A percentile compares a stretch with the other conserved stretches of the same genome.
Evolutionary conservation across 1,140 invertebrate species (phyloP).

Genomic region (Epicauta chinensis): DNA sequence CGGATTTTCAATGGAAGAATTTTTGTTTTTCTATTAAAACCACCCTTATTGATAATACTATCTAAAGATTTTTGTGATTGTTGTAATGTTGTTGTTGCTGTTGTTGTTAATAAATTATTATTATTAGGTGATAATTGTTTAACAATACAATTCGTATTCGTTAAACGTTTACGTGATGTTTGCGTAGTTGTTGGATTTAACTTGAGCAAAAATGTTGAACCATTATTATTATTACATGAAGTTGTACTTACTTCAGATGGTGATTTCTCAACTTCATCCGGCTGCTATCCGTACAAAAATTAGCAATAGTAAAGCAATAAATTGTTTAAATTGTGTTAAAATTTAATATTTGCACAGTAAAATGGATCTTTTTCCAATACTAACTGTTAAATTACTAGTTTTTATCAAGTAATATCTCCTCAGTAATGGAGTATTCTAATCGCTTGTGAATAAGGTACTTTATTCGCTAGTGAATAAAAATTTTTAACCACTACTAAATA

Average conservation of each 20-base stretch:
- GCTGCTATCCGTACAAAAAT: conserved; percentile 39
- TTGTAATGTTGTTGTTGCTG: no score
- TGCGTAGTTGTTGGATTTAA: conserved; percentile 15
- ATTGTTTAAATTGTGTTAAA: neutral
- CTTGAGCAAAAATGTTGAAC: conserved; percentile 25
- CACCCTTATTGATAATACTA: conserved; percentile 10
- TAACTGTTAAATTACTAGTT: no score
- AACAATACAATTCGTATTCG: neutral
- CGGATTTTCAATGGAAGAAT: conserved; percentile 25
- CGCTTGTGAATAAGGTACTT: no score
- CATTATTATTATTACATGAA: neutral
- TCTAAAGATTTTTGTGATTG: conserved; percentile 7
- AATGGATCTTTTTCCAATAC: no score
- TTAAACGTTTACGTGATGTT: conserved; percentile 32
- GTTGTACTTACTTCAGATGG: conserved; percentile 49
- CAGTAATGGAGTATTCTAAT: no score
- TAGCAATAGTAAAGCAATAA: neutral
- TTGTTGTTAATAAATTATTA: neutral
- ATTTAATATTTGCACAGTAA: no score
- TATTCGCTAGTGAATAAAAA: no score
- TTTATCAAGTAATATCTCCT: no score
- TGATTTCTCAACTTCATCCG: conserved; percentile 46
- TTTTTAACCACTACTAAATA: no score
- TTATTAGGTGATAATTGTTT: neutral
- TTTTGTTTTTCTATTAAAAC: conserved; percentile 20